Conservation (phyloP, 2,113 vertebrate genomes). For the Lamprotornis superbus region DNA sequence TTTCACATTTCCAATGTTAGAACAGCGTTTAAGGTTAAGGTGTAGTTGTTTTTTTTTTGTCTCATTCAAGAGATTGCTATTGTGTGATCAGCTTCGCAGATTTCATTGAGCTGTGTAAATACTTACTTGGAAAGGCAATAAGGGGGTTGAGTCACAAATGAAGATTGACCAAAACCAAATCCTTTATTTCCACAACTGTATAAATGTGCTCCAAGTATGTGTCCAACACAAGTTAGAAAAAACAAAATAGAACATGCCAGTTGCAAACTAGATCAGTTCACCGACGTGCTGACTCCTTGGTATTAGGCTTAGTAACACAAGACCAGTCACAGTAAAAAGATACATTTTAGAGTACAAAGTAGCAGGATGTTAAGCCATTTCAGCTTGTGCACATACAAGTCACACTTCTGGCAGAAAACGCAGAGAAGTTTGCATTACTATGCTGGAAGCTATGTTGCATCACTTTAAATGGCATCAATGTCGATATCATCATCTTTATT, state of each 20-base stretch:
- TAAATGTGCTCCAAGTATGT: constrained; percentile 78
- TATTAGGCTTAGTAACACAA: constrained; percentile 75
- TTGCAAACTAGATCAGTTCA: constrained; percentile 78
- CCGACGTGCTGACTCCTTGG: constrained; percentile 69
- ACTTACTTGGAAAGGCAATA: constrained; percentile 2
- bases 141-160: constrained; percentile 13
- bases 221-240: constrained; percentile 77
- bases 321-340: constrained; percentile 78
- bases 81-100: fast-evolving
- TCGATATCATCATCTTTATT: constrained; percentile 96
- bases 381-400: constrained; percentile 76
- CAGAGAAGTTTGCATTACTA: constrained; percentile 65
- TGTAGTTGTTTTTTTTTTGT: background rate
- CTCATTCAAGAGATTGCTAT: fast-evolving
- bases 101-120: background rate
- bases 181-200: constrained; percentile 80
- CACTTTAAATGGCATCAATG: constrained; percentile 93
- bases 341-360: constrained; percentile 73
- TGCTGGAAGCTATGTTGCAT: constrained; percentile 68
- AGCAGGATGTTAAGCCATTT: constrained; percentile 77
- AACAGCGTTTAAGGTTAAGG: background rate
- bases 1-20: background rate
- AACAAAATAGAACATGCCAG: constrained; percentile 78
- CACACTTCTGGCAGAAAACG: constrained; percentile 76
- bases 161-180: constrained; percentile 79